Percentiles rank a stretch among this genome's conserved stretches.
Conservation (phyloP, 2,113 vertebrate genomes). For the Chloroceryle aenea region DNA sequence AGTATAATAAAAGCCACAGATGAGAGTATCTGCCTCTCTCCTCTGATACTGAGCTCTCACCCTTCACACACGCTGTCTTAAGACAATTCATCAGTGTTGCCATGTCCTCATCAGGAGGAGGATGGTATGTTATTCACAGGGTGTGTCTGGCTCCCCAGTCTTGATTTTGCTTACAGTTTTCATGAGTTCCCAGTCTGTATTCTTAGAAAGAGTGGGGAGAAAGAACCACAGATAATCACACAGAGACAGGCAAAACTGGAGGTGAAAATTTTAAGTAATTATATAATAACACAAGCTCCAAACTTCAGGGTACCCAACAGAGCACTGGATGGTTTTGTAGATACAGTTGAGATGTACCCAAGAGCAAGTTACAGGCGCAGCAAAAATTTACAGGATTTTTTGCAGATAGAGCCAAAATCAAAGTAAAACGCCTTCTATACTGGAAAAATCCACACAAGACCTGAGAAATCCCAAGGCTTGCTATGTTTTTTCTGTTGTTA, state of each 20-base stretch:
- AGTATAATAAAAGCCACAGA: not conserved
- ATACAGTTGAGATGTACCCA: not conserved
- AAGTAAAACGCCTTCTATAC: not conserved
- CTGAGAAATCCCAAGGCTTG: not conserved
- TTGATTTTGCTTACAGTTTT: not conserved
- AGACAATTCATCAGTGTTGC: not conserved
- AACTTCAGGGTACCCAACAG: not conserved
- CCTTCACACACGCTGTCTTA: not conserved
- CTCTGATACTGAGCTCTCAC: not conserved
- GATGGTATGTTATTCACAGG: fast-evolving
- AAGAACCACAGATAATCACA: not conserved
- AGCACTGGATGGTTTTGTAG: not conserved
- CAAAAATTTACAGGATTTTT: not conserved
- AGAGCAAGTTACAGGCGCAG: not conserved
- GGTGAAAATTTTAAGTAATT: not conserved
- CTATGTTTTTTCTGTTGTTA: not conserved
- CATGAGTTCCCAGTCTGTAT: not conserved
- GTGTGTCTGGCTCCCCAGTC: not conserved
- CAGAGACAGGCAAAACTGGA: not conserved
- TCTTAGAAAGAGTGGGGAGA: not conserved
- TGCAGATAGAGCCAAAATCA: not conserved
- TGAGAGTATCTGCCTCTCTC: not conserved
- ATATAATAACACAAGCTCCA: not conserved
- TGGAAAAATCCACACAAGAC: not conserved
- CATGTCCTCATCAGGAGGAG: not conserved